These are phyloP conservation scores for Oryzias woworae DNA, from an alignment of 2,113 vertebrate genomes.

Conservation along the genomic window DNA sequence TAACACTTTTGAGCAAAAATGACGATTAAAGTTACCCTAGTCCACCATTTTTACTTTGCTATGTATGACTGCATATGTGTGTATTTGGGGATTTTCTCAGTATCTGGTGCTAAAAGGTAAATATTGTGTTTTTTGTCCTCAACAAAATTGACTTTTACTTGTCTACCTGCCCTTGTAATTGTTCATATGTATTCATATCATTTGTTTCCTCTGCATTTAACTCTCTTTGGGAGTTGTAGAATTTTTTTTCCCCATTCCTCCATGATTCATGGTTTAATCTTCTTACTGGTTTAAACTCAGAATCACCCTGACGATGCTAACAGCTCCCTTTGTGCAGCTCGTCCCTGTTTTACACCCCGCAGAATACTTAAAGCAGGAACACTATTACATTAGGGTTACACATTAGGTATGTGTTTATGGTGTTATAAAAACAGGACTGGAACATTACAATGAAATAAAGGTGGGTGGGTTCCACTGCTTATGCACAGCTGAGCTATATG, in stretches of 20 bases:
- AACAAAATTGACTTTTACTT: no score
- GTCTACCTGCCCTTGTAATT: no score
- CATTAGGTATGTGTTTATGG: slow-evolving; percentile 45
- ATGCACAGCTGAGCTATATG: slow-evolving; percentile 50
- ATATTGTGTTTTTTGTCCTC: no score
- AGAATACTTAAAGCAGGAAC: slow-evolving; percentile 41
- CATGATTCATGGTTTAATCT: background rate
- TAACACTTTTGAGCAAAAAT: no score
- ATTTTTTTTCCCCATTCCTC: background rate
- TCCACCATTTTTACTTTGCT: no score
- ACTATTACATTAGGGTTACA: slow-evolving; percentile 14
- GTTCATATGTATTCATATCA: no score
- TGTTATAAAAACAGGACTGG: slow-evolving; percentile 51
- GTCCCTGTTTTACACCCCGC: slow-evolving; percentile 42
- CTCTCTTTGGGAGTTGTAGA: no score
- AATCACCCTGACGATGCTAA: slow-evolving; percentile 1
- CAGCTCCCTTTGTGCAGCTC: background rate
- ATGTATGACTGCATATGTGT: no score
- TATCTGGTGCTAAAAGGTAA: no score
- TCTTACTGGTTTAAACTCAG: background rate
- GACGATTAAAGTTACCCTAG: no score
- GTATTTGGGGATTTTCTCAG: no score
- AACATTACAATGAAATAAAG: slow-evolving; percentile 48
- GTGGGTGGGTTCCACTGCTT: slow-evolving; percentile 40
- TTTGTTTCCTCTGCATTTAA: no score